Evolutionary conservation across 2,113 vertebrate genomes (phyloP).

Genomic region (Atrichornis clamosus): DNA sequence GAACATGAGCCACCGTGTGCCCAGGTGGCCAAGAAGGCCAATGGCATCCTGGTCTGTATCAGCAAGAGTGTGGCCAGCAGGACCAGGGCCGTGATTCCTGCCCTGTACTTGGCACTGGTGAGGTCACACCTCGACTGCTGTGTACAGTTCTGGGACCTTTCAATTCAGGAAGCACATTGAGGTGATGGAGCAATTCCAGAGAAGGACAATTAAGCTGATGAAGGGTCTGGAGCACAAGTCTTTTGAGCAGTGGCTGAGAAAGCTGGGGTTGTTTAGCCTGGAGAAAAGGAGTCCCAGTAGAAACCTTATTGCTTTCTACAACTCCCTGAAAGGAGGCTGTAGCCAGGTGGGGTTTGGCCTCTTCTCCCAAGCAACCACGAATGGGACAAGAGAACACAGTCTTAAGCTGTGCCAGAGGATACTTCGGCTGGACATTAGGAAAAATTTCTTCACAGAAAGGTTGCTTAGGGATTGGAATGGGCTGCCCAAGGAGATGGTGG

Average conservation of each 20-base stretch:
- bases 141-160: accelerated
- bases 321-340: neutral
- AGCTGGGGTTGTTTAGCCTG: neutral
- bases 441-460: neutral
- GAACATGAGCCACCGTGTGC: neutral
- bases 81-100: neutral
- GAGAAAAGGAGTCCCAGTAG: neutral
- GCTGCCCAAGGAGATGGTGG: neutral
- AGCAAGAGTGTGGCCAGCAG: neutral
- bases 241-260: neutral
- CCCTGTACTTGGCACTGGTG: neutral
- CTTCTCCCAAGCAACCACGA: neutral
- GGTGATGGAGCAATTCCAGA: neutral
- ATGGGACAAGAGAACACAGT: neutral
- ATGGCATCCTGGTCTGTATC: neutral
- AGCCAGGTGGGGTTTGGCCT: neutral
- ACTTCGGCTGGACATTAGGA: neutral
- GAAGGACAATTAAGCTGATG: neutral
- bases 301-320: neutral
- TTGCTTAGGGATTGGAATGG: neutral
- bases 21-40: neutral
- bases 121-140: accelerated
- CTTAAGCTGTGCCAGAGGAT: neutral
- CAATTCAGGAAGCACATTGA: neutral
- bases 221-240: neutral